Evolutionary conservation across 2,113 vertebrate species (phyloP).

Genomic region (Thunnus maccoyii): DNA sequence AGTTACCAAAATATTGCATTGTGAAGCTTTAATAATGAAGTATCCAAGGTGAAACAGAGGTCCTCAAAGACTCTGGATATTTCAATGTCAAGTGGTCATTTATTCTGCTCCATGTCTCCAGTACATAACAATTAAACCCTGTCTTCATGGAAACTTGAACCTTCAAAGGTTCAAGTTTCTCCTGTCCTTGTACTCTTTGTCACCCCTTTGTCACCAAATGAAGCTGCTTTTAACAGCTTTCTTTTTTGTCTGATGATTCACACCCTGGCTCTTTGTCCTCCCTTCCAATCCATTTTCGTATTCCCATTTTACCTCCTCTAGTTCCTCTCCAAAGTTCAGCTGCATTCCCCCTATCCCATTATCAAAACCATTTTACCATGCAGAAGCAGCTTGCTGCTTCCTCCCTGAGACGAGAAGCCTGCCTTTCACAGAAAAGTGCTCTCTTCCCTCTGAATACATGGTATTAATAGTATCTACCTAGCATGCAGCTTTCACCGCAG

Average conservation of each 20-base stretch:
- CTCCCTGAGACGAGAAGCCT: constrained; percentile 21
- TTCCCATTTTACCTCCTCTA: constrained; percentile 20
- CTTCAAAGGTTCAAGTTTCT: constrained; percentile 17
- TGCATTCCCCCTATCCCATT: constrained; percentile 47
- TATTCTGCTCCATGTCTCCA: background rate
- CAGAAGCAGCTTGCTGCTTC: constrained; percentile 41
- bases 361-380: constrained; percentile 52
- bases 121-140: constrained; percentile 8
- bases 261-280: constrained; percentile 40
- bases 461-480: constrained; percentile 67
- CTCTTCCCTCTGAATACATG: constrained; percentile 30
- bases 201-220: constrained; percentile 21
- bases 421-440: constrained; percentile 65
- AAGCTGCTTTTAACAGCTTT: constrained; percentile 46
- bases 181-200: constrained; percentile 2
- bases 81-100: constrained; percentile 32
- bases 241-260: constrained; percentile 32
- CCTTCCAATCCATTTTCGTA: constrained; percentile 13
- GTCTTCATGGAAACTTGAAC: constrained; percentile 4
- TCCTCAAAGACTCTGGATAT: background rate
- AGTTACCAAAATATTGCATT: too few species aligned
- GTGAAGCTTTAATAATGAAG: too few species aligned
- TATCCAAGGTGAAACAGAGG: too few species aligned
- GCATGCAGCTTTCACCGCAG: constrained; percentile 49
- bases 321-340: constrained; percentile 44